phyloP scores from a whole-genome alignment of 2,113 vertebrate genomes.

The Dryoscopus gambensis region DNA sequence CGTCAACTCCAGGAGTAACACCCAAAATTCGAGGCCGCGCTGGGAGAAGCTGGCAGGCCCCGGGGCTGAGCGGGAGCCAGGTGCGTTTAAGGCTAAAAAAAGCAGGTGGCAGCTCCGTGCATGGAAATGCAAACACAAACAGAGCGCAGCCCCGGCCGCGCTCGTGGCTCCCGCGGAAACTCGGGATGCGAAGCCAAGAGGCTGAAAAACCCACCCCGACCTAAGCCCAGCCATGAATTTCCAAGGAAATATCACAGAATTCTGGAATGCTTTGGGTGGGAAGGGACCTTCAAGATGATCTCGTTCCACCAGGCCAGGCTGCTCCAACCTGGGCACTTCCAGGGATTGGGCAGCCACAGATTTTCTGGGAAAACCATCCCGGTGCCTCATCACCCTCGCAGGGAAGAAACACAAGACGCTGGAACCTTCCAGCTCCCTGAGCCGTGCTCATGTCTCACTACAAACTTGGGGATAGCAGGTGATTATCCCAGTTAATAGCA shows the following conservation, averaged over 20 bases:
- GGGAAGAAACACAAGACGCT: neutral
- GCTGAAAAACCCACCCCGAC: neutral
- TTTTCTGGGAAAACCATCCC: neutral
- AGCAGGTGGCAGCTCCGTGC: neutral
- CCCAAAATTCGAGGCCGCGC: neutral
- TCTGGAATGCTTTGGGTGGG: neutral
- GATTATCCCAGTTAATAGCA: neutral
- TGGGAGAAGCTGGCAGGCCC: neutral
- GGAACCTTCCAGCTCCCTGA: neutral
- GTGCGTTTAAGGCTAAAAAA: neutral
- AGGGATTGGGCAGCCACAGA: neutral
- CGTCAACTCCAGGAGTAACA: neutral
- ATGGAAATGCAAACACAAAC: neutral
- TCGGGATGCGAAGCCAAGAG: accelerated
- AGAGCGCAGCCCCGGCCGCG: neutral
- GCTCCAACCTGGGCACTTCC: neutral
- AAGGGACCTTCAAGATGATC: neutral
- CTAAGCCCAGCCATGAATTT: accelerated
- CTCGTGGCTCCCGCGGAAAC: neutral
- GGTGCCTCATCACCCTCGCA: neutral
- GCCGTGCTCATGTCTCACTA: accelerated
- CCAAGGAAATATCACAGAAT: neutral
- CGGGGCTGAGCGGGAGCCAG: neutral
- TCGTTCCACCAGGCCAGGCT: neutral
- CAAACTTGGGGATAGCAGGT: accelerated